phyloP scores from a whole-genome alignment of 1,140 invertebrate genomes.

The Cheumatopsyche charites region DNA sequence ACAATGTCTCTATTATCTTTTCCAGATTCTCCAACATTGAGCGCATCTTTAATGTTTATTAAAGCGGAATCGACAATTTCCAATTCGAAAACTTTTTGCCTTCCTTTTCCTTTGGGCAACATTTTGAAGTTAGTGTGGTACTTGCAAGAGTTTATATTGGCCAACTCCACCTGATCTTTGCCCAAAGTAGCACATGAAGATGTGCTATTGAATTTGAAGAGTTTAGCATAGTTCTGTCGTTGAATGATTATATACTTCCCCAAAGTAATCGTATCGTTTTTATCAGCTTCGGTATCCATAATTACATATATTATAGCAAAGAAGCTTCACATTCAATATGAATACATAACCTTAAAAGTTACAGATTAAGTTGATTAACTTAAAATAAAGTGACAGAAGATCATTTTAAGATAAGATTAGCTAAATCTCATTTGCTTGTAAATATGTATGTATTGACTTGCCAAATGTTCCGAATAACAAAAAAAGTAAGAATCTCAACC shows the following conservation, averaged over 20 bases:
- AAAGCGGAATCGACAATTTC: constrained; percentile 63
- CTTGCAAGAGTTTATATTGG: constrained; percentile 71
- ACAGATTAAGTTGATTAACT: no score
- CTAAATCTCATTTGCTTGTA: no score
- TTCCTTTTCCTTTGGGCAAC: constrained; percentile 65
- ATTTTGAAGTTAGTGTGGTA: constrained; percentile 84
- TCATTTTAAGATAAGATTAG: no score
- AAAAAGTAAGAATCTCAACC: no score
- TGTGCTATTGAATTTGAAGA: constrained; percentile 71
- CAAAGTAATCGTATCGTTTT: constrained; percentile 59
- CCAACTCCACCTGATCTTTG: constrained; percentile 74
- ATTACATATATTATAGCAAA: not conserved
- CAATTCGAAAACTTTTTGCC: constrained; percentile 64
- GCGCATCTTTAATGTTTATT: constrained; percentile 57
- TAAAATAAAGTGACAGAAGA: no score
- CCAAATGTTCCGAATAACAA: no score
- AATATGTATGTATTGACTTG: no score
- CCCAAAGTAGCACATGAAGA: constrained; percentile 69
- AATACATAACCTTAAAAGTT: no score
- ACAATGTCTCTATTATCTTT: constrained; percentile 83
- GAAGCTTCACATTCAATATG: no score
- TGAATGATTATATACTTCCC: constrained; percentile 77
- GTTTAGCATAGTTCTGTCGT: constrained; percentile 75
- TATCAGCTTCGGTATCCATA: constrained; percentile 10
- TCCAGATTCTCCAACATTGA: constrained; percentile 66